Base-by-base conservation (phyloP, 2,888 invertebrate species). In the Melangyna quadrimaculata region DNA sequence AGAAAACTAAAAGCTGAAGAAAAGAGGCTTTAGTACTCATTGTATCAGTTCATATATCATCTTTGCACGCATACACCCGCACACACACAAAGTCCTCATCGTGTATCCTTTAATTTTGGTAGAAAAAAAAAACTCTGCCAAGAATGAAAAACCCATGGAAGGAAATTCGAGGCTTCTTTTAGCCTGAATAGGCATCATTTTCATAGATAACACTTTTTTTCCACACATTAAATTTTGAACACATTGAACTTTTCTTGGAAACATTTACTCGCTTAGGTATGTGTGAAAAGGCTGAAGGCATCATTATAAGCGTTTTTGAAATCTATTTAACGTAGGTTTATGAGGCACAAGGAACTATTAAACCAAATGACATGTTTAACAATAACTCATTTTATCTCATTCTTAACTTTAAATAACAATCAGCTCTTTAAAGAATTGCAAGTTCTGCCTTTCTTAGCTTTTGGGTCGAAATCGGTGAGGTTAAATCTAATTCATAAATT, bases 21-120 rank as follows among this genome's bases (percentile, higher is more conserved):
- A 45, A 32, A 32, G 17, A 17, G 24, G 48, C 22, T 48, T 48
- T 48, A 51, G 51, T 51, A 12, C 27, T 8, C 1, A 27, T 0
- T 12, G n/a, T 17, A 29, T 29, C 19, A 17, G 32, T 82, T 67
- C 59, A 72, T 78, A 67, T 65, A 48, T 71, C 77, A 65, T 81
- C 63, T 71, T 75, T 70, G 61, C 19, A 14, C n/a, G 9, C 10
- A 9, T 4, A 29, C 29, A 32, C 32, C 1, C 2, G n/a, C 9
- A 53, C 8, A 7, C 3, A 29, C 3, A n/a, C n/a, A n/a, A n/a
- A n/a, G n/a, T n/a, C n/a, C 0, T 55, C 2, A 0, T 17, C 8
- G 1, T 14, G 17, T 32, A 24, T 48, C 24, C 14, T 48, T 48
- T 48, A 48, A 24, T 55, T 55, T 55, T 19, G 32, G 1, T 10